Conservation (phyloP, 2,888 invertebrate species). For the Mactromeris polynyma region DNA sequence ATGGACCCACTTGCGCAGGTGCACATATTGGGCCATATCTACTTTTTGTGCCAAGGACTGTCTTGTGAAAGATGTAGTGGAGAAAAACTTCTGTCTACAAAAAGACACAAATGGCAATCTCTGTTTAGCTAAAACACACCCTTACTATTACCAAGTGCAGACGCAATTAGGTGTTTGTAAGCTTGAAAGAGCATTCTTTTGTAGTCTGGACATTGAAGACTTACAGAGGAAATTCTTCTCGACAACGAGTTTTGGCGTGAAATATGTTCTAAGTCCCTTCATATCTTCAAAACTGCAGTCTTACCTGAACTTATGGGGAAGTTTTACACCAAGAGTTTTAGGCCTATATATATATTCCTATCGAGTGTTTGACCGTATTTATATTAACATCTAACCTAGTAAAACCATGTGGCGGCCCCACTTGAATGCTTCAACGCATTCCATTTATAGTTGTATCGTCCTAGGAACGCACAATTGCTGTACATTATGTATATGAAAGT, state of each 20-base stretch:
- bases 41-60: constrained; percentile 22
- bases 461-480: too few species aligned
- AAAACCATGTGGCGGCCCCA: too few species aligned
- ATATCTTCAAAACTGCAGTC: background rate
- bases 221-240: constrained; percentile 17
- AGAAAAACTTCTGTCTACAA: background rate
- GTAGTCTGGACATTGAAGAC: constrained; percentile 33
- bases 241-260: constrained; percentile 3
- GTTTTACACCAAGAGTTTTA: background rate
- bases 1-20: too few species aligned
- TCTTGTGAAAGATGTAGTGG: background rate
- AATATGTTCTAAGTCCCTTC: background rate
- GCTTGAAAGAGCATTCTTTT: constrained; percentile 29
- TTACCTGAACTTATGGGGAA: too few species aligned
- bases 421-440: too few species aligned
- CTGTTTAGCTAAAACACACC: background rate
- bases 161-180: constrained; percentile 39
- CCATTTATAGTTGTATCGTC: too few species aligned
- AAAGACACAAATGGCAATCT: background rate
- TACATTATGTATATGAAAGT: too few species aligned
- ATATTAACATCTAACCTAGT: too few species aligned
- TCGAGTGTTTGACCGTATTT: too few species aligned
- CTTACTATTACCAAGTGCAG: constrained; percentile 34
- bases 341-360: too few species aligned
- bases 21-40: too few species aligned